Conservation (phyloP, 2,797 vertebrate genomes). For the Anas flavirostris region DNA sequence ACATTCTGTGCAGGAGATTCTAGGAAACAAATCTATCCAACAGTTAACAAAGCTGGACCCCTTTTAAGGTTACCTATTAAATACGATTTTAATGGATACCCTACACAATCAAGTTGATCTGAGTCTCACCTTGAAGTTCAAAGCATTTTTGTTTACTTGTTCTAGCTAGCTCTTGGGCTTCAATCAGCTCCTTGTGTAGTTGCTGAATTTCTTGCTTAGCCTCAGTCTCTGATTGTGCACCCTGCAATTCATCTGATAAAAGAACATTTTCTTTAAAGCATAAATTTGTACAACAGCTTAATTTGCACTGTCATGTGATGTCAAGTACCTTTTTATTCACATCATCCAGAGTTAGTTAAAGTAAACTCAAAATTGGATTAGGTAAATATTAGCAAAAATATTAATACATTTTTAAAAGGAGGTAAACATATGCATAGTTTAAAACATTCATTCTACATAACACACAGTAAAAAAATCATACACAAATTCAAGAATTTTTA, state of each 20-base stretch:
- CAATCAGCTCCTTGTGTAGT: slow-evolving; percentile 91
- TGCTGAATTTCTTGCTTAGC: slow-evolving; percentile 94
- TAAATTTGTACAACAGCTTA: slow-evolving; percentile 54
- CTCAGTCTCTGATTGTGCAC: slow-evolving; percentile 90
- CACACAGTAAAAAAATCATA: slow-evolving; percentile 11
- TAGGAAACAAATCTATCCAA: not conserved
- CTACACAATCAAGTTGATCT: slow-evolving; percentile 60
- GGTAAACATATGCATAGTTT: not conserved
- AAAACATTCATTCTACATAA: not conserved
- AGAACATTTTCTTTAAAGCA: slow-evolving; percentile 77
- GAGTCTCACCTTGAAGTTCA: slow-evolving; percentile 92
- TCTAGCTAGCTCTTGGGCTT: slow-evolving; percentile 96
- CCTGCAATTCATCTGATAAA: slow-evolving; percentile 89
- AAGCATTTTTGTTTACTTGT: slow-evolving; percentile 95
- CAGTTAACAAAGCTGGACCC: not conserved
- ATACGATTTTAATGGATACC: not conserved
- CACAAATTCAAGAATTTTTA: not conserved
- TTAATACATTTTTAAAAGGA: slow-evolving; percentile 35
- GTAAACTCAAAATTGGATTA: slow-evolving; percentile 55
- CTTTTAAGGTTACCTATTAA: not conserved
- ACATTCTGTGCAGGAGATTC: not conserved
- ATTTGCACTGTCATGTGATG: slow-evolving; percentile 35
- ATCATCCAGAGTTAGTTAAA: slow-evolving; percentile 51
- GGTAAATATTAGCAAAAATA: slow-evolving; percentile 67
- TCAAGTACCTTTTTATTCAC: slow-evolving; percentile 15